phyloP scores from a whole-genome alignment of 2,797 vertebrate species.

The Pangasius larnaudii region DNA sequence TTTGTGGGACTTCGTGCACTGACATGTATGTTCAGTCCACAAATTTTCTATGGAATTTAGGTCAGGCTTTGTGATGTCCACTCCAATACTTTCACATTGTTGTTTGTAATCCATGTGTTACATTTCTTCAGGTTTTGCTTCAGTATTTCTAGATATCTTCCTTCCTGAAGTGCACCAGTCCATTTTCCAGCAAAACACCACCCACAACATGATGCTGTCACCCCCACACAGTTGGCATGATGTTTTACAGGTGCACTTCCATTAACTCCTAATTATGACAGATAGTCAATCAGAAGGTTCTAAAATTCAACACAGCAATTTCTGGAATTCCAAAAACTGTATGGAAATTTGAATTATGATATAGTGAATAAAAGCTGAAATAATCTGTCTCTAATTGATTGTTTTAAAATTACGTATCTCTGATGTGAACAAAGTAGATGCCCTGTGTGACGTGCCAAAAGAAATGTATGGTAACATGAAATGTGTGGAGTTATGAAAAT shows the following conservation, averaged over 20 bases:
- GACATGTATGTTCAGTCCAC: not conserved
- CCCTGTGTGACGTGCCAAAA: not conserved
- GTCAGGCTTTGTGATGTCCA: not conserved
- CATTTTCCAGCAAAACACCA: not conserved
- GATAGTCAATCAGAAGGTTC: not conserved
- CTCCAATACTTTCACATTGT: not conserved
- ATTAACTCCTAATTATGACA: not conserved
- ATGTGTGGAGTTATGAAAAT: not conserved
- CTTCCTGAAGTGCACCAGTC: not conserved
- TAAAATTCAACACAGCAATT: not conserved
- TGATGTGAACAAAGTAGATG: not conserved
- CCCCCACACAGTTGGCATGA: not conserved
- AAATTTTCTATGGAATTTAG: not conserved
- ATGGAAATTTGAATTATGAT: not conserved
- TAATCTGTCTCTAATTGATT: not conserved
- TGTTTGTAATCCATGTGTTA: not conserved
- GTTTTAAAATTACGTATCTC: not conserved
- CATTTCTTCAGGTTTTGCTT: not conserved
- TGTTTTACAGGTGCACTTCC: not conserved
- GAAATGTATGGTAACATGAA: not conserved
- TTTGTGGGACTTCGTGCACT: not conserved
- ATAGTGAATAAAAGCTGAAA: not conserved
- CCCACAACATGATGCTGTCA: not conserved
- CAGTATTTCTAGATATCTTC: not conserved
- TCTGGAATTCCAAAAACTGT: not conserved